Percentiles rank a stretch among this genome's conserved stretches.
These are phyloP conservation scores for Netelia virgata DNA, from an alignment of 2,888 invertebrate species.

Conservation along the genomic window DNA sequence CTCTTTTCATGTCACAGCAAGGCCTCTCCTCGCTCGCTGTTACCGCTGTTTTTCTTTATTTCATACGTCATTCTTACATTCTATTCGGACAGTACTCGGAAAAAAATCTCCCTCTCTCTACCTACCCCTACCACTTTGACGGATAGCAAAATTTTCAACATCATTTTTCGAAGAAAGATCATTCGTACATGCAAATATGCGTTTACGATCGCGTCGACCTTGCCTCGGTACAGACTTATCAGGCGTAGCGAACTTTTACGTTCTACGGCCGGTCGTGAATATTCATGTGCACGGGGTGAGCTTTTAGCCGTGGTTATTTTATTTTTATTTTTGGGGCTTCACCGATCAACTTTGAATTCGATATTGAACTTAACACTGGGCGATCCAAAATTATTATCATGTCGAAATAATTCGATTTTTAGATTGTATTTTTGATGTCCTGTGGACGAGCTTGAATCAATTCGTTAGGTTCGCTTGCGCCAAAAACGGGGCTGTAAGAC, in stretches of 20 bases:
- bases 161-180: neutral
- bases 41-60: neutral
- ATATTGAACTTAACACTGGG: too few relatives aligned
- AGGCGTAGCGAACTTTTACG: neutral
- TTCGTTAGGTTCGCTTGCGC: too few relatives aligned
- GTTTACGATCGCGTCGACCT: neutral
- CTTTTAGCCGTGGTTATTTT: neutral
- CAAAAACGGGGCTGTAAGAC: too few relatives aligned
- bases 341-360: too few relatives aligned
- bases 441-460: too few relatives aligned
- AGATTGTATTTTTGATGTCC: too few relatives aligned
- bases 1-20: slow-evolving; percentile 16
- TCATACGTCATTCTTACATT: slow-evolving; percentile 15
- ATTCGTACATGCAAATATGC: neutral
- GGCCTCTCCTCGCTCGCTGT: slow-evolving; percentile 12
- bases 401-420: too few relatives aligned
- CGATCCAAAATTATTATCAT: too few relatives aligned
- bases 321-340: too few relatives aligned
- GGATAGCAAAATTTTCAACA: neutral
- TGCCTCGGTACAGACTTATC: neutral
- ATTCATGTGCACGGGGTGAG: neutral
- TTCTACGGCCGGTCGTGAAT: neutral
- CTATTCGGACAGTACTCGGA: neutral
- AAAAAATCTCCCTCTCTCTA: neutral
- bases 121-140: neutral